phyloP scores from a whole-genome alignment of 2,888 invertebrate genomes.

The Eupithecia inturbata region DNA sequence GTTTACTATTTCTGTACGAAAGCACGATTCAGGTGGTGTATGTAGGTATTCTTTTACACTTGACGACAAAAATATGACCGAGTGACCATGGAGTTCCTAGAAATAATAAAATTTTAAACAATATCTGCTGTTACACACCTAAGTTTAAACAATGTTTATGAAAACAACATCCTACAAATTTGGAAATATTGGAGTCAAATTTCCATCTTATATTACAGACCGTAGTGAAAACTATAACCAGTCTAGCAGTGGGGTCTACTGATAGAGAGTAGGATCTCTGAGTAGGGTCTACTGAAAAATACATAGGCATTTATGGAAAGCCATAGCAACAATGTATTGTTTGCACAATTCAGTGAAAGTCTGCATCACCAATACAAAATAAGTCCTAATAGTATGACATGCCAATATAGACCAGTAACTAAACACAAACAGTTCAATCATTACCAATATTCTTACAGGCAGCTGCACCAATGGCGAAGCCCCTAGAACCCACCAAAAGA shows the following conservation, averaged over 20 bases:
- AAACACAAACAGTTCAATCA: background rate
- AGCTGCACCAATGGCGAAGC: slow-evolving; percentile 50
- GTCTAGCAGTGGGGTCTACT: no score
- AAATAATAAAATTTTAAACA: background rate
- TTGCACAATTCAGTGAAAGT: background rate
- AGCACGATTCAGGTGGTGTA: slow-evolving; percentile 68
- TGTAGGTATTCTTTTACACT: slow-evolving; percentile 71
- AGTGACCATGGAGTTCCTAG: slow-evolving; percentile 34
- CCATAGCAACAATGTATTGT: background rate
- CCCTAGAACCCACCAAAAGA: slow-evolving; percentile 61
- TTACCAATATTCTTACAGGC: slow-evolving; percentile 54
- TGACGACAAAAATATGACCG: slow-evolving; percentile 57
- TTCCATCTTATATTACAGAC: slow-evolving; percentile 24
- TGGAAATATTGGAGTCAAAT: slow-evolving; percentile 27
- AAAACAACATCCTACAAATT: background rate
- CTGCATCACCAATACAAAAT: no score
- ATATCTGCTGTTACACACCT: no score
- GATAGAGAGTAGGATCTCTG: no score
- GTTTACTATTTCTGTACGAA: slow-evolving; percentile 80
- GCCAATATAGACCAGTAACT: background rate
- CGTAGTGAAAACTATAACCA: background rate
- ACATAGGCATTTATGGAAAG: background rate
- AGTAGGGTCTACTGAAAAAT: no score
- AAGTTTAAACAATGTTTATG: background rate
- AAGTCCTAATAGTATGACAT: background rate